Conservation (phyloP, 2,888 invertebrate species). For the Stenolophus ochropezus region DNA sequence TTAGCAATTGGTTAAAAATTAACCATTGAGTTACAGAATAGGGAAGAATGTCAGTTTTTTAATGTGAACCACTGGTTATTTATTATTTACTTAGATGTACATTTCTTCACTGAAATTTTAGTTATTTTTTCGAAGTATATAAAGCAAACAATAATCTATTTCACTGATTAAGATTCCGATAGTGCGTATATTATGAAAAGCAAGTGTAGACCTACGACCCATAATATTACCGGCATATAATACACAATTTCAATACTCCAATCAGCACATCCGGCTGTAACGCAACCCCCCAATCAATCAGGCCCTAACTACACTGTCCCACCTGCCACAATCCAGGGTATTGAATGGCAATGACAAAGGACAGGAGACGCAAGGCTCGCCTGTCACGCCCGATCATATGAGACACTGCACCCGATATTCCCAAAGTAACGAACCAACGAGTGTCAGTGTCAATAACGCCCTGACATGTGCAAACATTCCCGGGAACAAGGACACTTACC, state of each 20-base stretch:
- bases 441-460: constrained; percentile 58
- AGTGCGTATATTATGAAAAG: too few relatives aligned
- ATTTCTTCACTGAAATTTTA: too few relatives aligned
- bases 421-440: constrained; percentile 54
- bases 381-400: constrained; percentile 50
- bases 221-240: too few relatives aligned
- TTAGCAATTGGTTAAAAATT: too few relatives aligned
- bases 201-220: too few relatives aligned
- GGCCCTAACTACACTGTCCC: not conserved
- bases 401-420: constrained; percentile 52
- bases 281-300: not conserved
- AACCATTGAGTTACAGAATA: too few relatives aligned
- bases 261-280: not conserved
- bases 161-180: too few relatives aligned
- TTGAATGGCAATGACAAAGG: constrained; percentile 49
- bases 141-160: too few relatives aligned
- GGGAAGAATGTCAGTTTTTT: too few relatives aligned
- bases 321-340: constrained; percentile 7
- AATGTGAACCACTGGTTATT: too few relatives aligned
- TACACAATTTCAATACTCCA: not conserved
- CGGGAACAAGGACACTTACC: constrained; percentile 29
- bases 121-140: too few relatives aligned
- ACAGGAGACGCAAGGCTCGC: constrained; percentile 6
- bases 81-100: too few relatives aligned
- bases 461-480: constrained; percentile 58